Conservation (phyloP, 2,113 vertebrate species). For the Tricholaema leucomelas region DNA sequence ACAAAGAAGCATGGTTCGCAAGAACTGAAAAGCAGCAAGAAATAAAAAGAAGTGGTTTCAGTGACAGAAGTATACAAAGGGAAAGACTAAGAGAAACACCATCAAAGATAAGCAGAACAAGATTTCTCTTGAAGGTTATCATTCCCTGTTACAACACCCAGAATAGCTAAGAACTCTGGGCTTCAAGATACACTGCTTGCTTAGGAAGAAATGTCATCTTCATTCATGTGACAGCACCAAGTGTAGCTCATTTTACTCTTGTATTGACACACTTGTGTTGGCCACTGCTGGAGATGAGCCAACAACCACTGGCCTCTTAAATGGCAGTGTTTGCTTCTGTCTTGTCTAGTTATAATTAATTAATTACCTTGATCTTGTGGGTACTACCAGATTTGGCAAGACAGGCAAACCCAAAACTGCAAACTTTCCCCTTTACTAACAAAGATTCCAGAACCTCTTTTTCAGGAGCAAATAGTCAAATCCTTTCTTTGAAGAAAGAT, state of each 20-base stretch:
- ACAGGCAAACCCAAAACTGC: background rate
- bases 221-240: background rate
- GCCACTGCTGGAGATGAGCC: background rate
- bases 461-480: background rate
- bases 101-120: background rate
- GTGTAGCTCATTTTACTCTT: background rate
- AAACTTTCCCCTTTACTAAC: background rate
- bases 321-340: background rate
- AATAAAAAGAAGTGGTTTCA: background rate
- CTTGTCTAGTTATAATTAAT: background rate
- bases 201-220: background rate
- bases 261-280: background rate
- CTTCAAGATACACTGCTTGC: background rate
- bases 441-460: background rate
- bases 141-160: background rate
- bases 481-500: background rate
- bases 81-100: background rate
- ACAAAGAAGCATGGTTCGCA: background rate
- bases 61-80: background rate
- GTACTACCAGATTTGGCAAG: background rate
- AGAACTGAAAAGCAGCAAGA: background rate
- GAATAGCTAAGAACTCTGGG: background rate
- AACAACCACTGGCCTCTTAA: background rate
- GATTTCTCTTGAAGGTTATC: background rate
- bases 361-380: background rate